phyloP scores from a whole-genome alignment of 2,888 invertebrate genomes.

The Aethes cnicana region DNA sequence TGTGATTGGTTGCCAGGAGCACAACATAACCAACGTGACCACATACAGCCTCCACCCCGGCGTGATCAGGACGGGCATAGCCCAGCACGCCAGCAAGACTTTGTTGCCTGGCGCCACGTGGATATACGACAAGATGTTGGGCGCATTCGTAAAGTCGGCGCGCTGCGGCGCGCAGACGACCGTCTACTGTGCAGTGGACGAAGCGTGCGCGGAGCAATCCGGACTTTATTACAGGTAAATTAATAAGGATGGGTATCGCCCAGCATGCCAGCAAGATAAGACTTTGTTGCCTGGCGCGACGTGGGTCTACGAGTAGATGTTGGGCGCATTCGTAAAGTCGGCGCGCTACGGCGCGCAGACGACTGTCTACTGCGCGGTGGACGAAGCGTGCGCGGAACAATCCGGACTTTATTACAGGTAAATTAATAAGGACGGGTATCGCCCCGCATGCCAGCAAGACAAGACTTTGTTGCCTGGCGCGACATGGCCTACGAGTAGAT shows the following conservation, averaged over 20 bases:
- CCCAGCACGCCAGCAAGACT: slow-evolving; percentile 66
- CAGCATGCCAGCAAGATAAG: slow-evolving; percentile 70
- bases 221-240: slow-evolving; percentile 64
- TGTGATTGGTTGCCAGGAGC: slow-evolving; percentile 28
- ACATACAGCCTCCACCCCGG: slow-evolving; percentile 82
- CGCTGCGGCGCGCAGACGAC: slow-evolving; percentile 86
- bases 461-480: slow-evolving; percentile 36
- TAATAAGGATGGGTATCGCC: slow-evolving; percentile 75
- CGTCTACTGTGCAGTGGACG: slow-evolving; percentile 84
- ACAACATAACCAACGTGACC: slow-evolving; percentile 58
- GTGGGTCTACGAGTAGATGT: slow-evolving; percentile 37
- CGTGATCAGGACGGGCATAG: slow-evolving; percentile 81
- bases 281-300: slow-evolving; percentile 36
- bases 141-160: slow-evolving; percentile 69
- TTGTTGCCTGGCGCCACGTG: slow-evolving; percentile 35
- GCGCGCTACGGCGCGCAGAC: slow-evolving; percentile 61
- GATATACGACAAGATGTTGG: slow-evolving; percentile 39
- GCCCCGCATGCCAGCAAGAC: slow-evolving; percentile 73
- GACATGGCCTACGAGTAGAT: slow-evolving; percentile 37
- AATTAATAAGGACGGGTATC: slow-evolving; percentile 79
- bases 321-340: slow-evolving; percentile 30
- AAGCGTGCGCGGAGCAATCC: slow-evolving; percentile 72
- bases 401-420: slow-evolving; percentile 69
- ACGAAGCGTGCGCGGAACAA: slow-evolving; percentile 75
- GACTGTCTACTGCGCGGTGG: slow-evolving; percentile 83